A percentile compares a stretch with the other conserved stretches of the same genome.
Evolutionary conservation across 1,140 invertebrate genomes (phyloP).

Genomic region (Cryptotermes secundus): DNA sequence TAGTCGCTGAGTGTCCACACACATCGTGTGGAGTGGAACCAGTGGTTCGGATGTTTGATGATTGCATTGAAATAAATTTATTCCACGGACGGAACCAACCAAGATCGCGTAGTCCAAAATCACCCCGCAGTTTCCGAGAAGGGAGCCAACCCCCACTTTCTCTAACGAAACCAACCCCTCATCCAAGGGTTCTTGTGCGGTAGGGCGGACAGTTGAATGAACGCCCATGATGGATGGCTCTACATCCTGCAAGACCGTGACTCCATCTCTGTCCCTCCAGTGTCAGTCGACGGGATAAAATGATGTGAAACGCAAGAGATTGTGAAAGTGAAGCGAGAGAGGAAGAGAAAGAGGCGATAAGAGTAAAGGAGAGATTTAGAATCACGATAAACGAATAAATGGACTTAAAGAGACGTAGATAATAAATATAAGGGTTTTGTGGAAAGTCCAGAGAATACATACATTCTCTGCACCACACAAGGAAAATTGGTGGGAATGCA

Average conservation of each 20-base stretch:
- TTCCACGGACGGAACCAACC: background rate
- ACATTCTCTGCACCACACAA: background rate
- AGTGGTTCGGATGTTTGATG: background rate
- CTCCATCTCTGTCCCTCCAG: background rate
- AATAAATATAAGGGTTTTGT: background rate
- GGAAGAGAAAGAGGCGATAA: background rate
- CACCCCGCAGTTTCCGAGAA: background rate
- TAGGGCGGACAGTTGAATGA: background rate
- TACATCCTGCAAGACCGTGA: background rate
- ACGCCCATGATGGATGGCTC: background rate
- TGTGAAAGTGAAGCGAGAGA: background rate
- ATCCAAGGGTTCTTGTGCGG: background rate
- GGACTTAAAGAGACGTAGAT: background rate
- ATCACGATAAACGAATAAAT: background rate
- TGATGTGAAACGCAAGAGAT: background rate
- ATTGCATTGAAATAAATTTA: background rate
- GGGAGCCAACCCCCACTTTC: background rate
- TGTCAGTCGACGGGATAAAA: background rate
- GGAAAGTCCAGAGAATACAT: background rate
- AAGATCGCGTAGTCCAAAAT: background rate
- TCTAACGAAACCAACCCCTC: no score
- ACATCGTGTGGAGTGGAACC: background rate
- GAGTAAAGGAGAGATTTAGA: conserved; percentile 7
- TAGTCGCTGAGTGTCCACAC: background rate
- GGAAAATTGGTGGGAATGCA: no score